These are phyloP conservation scores for Chrysochloris asiatica DNA, from an alignment of 2,113 vertebrate species.

Conservation along the genomic window DNA sequence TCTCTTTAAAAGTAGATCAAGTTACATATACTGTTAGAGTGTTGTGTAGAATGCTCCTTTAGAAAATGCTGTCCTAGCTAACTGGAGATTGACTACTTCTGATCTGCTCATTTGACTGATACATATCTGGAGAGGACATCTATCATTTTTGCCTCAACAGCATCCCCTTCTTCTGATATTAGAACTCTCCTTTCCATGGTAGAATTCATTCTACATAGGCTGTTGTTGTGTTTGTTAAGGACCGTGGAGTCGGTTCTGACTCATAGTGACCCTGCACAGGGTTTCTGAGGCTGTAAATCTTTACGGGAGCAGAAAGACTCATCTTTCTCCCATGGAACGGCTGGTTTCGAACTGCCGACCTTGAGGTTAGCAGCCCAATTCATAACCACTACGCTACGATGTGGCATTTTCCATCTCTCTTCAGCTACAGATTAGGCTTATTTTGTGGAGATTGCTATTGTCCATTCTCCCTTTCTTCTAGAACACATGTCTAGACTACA, in stretches of 20 bases:
- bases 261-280: no score
- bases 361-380: no score
- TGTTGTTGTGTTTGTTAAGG: no score
- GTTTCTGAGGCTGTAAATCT: no score
- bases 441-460: background rate
- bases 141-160: background rate
- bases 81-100: background rate
- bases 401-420: background rate
- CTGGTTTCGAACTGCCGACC: no score
- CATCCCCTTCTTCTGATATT: background rate
- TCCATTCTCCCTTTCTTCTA: background rate
- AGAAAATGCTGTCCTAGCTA: background rate
- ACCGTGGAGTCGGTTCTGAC: no score
- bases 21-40: background rate
- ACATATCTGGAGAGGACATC: background rate
- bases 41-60: background rate
- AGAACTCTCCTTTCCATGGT: background rate
- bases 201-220: background rate
- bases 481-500: background rate
- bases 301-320: no score
- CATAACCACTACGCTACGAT: no score
- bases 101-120: background rate
- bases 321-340: no score
- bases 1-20: background rate
- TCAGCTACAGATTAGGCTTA: background rate